phyloP scores from a whole-genome alignment of 2,888 invertebrate genomes.

The Mimachlamys varia region DNA sequence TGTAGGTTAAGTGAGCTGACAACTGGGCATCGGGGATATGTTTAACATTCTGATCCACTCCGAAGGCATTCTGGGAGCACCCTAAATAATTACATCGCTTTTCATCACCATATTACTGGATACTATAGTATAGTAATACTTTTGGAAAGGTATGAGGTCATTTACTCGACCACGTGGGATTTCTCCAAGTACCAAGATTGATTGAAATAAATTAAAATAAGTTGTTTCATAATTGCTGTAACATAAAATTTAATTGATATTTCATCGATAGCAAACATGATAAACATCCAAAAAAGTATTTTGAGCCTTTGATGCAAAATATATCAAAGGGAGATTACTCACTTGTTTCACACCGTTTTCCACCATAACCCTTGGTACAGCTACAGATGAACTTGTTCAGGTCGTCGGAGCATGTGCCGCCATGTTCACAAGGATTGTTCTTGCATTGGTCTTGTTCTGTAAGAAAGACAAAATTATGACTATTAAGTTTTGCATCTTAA shows the following conservation, averaged over 20 bases:
- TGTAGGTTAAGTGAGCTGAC: slow-evolving; percentile 60
- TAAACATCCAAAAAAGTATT: not conserved
- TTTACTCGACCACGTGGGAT: no score
- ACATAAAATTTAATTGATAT: no score
- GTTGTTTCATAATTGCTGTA: no score
- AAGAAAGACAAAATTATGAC: slow-evolving; percentile 29
- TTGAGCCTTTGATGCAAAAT: not conserved
- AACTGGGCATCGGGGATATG: slow-evolving; percentile 64
- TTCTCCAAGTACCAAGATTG: no score
- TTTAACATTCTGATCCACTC: slow-evolving; percentile 50
- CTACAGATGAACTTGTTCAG: slow-evolving; percentile 57
- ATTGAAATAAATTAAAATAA: no score
- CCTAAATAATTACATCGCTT: slow-evolving; percentile 43
- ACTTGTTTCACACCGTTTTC: slow-evolving; percentile 59
- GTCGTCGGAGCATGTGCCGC: slow-evolving; percentile 58
- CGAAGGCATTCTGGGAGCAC: slow-evolving; percentile 56
- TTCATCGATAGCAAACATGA: not conserved
- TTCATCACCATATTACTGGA: not conserved
- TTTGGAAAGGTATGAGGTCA: not conserved
- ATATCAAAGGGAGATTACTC: slow-evolving; percentile 34
- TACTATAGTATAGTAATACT: not conserved
- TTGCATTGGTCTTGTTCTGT: slow-evolving; percentile 61
- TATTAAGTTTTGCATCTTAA: no score
- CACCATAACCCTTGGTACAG: slow-evolving; percentile 58
- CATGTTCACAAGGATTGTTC: slow-evolving; percentile 59